Evolutionary conservation across 2,888 invertebrate genomes (phyloP), one percentile per base, ranked within the genome.

Genomic region (Tiphia femorata): DNA sequence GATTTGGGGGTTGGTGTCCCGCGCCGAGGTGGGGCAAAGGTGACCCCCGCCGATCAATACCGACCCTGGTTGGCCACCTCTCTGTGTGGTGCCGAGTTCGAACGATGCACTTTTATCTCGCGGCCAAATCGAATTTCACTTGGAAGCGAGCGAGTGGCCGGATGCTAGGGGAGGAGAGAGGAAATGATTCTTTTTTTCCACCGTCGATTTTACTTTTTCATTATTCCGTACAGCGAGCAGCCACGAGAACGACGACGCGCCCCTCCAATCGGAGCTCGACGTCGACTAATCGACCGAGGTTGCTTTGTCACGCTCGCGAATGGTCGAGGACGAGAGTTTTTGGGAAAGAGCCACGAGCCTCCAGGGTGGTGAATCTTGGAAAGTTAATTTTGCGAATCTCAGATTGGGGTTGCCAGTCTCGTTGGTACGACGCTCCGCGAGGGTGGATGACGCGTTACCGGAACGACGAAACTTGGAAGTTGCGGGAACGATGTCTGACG

Each of bases 31-130:
- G 73, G 75, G 67, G 72, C 66, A 59, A 74, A 75, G 78, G 79
- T 72, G 76, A 77, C 73, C 71, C 65, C 73, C 67, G 66, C 78
- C 79, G 82, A 83, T 83, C 82, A 83, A 83, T 83, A 83, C 82
- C 77, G 68, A 67, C 76, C 73, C 73, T 68, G 69, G 77, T 79
- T 75, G 76, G 56, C 40, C 77, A 78, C 78, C 78, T 73, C 75
- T 66, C n/a, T n/a, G n/a, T n/a, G n/a, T n/a, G n/a, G 33, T 33
- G 70, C 68, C 69, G 70, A 71, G 62, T 67, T 75, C 69, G 58
- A 67, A 62, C 69, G 67, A 73, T 62, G 64, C 72, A 72, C 69
- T 74, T 68, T 68, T 64, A 38, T 68, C 58, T 68, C 59, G 65
- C 48, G 62, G 49, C 58, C 49, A 64, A 68, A 67, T 67, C 62